Evolutionary conservation across 2,888 invertebrate species (phyloP).

Genomic region (Theodoxus fluviatilis): DNA sequence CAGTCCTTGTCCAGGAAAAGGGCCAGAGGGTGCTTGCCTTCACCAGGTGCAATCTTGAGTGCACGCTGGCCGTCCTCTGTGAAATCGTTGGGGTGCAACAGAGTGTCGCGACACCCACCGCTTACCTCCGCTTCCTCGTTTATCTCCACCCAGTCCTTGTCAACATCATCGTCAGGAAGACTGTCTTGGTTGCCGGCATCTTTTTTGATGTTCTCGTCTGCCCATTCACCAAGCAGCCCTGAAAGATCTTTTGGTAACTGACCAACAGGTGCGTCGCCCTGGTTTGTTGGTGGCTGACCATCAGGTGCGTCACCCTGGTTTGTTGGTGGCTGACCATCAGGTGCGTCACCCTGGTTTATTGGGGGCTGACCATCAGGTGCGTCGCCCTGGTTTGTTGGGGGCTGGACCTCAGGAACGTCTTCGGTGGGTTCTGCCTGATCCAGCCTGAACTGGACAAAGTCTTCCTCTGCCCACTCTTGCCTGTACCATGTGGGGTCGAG

Average conservation of each 20-base stretch:
- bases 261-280: too few relatives aligned
- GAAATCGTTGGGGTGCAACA: slow-evolving; percentile 7
- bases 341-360: too few relatives aligned
- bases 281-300: too few relatives aligned
- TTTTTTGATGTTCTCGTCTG: too few relatives aligned
- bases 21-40: slow-evolving; percentile 7
- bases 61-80: background rate
- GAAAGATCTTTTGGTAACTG: too few relatives aligned
- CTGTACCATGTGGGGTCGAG: background rate
- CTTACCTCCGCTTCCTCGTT: background rate
- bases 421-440: too few relatives aligned
- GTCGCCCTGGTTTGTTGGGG: background rate
- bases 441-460: background rate
- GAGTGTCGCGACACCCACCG: background rate
- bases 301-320: too few relatives aligned
- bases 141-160: slow-evolving; percentile 6
- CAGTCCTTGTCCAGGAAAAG: slow-evolving; percentile 3
- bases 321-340: too few relatives aligned
- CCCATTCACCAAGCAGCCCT: too few relatives aligned
- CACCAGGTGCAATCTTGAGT: background rate
- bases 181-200: background rate
- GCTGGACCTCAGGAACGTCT: background rate
- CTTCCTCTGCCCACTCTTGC: background rate
- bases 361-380: too few relatives aligned
- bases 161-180: background rate